Base-by-base conservation (phyloP, 2,888 invertebrate genomes). In the Acrobasis suavella region DNA sequence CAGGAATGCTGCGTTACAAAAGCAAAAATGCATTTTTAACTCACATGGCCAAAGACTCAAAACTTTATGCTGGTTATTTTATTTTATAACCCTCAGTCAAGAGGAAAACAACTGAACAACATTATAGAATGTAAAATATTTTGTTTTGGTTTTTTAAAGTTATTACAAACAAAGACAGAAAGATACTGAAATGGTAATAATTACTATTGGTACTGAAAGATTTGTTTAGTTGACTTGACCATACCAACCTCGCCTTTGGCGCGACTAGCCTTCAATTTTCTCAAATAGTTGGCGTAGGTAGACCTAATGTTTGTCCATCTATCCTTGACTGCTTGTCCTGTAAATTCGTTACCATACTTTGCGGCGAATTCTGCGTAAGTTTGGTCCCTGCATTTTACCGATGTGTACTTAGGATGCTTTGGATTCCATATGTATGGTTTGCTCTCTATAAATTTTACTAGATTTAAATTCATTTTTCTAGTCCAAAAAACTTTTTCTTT, bases 401-500 rank as follows among this genome's bases (percentile, higher is more conserved):
- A 89, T 49, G 89, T 86, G 65, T 91, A 91, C 69, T 89, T 89
- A 1, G 87, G 83, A 72, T 92, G 89, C 69, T 85, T 89, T 0
- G 85, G 86, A 69, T 91, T 86, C 92, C 92, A 92, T 65, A 91
- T 89, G 61, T 85, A 81, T 1, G 90, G 89, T 68, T 76, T 81
- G 56, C 75, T 80, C 69, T 89, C 79, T 66, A 92, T 86, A 67
- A 83, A 92, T 66, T 87, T 86, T 0, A 89, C 91, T 56, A 92
- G 74, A 67, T 86, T 89, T 10, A 91, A 66, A 67, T 91, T 91
- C 91, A 91, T 91, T 65, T 85, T 86, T 67, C 82, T 78, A 1
- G 91, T 89, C 91, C 92, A 91, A 68, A 86, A 89, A 0, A 91
- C 89, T 74, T 90, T 91, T 68, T 91, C 91, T 76, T 91, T 91